Base-by-base conservation (phyloP, 2,888 invertebrate species). In the Cheilosia soror region DNA sequence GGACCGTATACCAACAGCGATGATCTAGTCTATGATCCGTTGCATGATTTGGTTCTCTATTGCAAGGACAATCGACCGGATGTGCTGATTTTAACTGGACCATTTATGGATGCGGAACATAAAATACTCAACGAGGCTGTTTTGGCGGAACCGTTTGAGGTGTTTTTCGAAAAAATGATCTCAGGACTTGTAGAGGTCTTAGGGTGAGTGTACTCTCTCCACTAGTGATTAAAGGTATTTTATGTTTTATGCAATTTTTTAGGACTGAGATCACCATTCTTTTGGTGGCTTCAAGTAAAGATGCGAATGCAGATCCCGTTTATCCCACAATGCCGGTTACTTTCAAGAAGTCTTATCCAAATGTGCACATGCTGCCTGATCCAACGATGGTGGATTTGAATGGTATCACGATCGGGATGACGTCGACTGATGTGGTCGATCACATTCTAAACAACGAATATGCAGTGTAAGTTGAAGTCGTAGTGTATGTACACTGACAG, bases 1-100 rank as follows among this genome's bases (percentile, higher is more conserved):
- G 98, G 98, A 0, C 98, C 98, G 0, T 98, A 95, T 90, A 97
- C 97, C 0, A 94, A 96, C 4, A 93, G 94, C 2, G 96, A 96
- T 89, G 96, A 96, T 90, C 91, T 97, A 73, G 92, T 94, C 0
- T 98, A 96, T 90, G 96, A 97, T 89, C 97, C 98, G 0, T 92
- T 98, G 44, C 94, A 95, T 88, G 97, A 97, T 89, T 93, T 98
- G 27, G 92, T 97, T 9, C 90, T 93, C 15, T 95, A 95, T 89
- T 94, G 97, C 0, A 92, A 92, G 73, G 93, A 94, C 13, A 93
- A 95, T 87, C 93, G 94, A 88, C 98, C 98, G 0, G 95, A 98
- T 90, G 93, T 98, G 25, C 94, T 96, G 47, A 94, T 98, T 84
- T 93, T 98, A 89, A 94, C 96, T 11, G 98, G 98, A 0, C 98